Base-by-base conservation (phyloP, 2,888 invertebrate genomes). In the Spatulosminthurus flaviceps region DNA sequence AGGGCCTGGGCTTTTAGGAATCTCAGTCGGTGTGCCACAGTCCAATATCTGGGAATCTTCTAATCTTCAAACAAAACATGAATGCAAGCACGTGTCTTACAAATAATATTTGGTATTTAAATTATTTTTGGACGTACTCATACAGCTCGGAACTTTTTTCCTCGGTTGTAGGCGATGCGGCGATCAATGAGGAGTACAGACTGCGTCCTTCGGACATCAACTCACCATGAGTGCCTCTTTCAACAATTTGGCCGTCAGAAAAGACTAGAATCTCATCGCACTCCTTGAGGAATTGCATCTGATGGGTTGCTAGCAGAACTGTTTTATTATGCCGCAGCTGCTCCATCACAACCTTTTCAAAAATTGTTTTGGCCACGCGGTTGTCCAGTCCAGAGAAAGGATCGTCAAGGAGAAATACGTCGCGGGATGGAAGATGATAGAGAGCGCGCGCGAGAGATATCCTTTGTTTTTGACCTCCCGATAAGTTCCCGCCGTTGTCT, bases 271-370 rank as follows among this genome's bases (percentile, higher is more conserved):
- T 89, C 79, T 89, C 88, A 87, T 91, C 90, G 86, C 92, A 92
- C 73, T 89, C 88, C 79, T 88, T 88, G 78, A 92, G 86, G 86
- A 90, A 90, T 90, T 91, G 90, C 22, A 91, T 87, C 85, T 92
- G 91, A 87, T 92, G 91, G 0, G 92, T 92, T 41, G 92, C 91
- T 41, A 92, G 88, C 11, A 92, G 86, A 51, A 90, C 87, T 0
- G 90, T 90, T 86, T 91, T 91, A 9, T 34, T 34, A 34, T 34
- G 34, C 9, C 34, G 34, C 92, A 86, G 86, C 26, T 89, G 88
- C 29, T 88, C 88, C 13, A 88, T 86, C 67, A 91, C 89, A 78
- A 90, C 90, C 84, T 88, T 87, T 60, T 89, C 88, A 85, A 91
- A 91, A 81, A 91, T 90, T 70, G 89, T 88, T 29, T 88, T 86